Base-by-base conservation (phyloP, 2,797 vertebrate species). In the Schizopygopsis pylzovi region DNA sequence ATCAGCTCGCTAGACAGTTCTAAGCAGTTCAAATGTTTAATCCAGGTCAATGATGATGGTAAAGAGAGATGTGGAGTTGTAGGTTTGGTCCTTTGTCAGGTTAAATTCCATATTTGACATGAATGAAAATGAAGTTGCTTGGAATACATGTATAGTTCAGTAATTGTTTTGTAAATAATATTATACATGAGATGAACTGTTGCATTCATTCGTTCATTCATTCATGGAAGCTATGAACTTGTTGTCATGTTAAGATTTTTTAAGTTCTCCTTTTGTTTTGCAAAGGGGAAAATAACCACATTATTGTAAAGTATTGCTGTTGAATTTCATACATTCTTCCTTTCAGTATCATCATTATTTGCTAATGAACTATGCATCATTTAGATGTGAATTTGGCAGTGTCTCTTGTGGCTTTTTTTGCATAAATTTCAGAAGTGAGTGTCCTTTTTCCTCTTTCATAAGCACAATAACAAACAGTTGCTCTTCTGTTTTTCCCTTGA, bases 11-110 rank as follows among this genome's bases (percentile, higher is more conserved):
- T 25, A 49, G 79, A 68, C 79, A 83, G 68, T 41, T 49, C 37
- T 68, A 70, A 86, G 73, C 33, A 45, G 28, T 65, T 87, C 12
- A 78, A 81, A 79, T 85, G 82, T 79, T 87, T 73, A 76, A 56
- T 81, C 45, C 67, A 84, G 77, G 83, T 80, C 63, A 79, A 47
- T 47, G 63, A 25, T 47, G 15, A 68, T 65, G 20, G 6, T 37
- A 33, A 56, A 63, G 8, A 45, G 13, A 78, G 20, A 79, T 43
- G 22, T 25, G 22, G 41, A 59, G 12, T n/a, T 37, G 45, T 37
- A 10, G 5, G 28, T 16, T 10, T 68, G 45, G 28, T 59, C 28
- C 59, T 63, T 47, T 56, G 22, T 71, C 49, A 18, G 7, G 25
- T 28, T 63, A 33, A n/a, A 65, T 63, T 16, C 2, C n/a, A 45